Evolutionary conservation across 2,888 invertebrate genomes (phyloP).

Genomic region (Diaphora mendica): DNA sequence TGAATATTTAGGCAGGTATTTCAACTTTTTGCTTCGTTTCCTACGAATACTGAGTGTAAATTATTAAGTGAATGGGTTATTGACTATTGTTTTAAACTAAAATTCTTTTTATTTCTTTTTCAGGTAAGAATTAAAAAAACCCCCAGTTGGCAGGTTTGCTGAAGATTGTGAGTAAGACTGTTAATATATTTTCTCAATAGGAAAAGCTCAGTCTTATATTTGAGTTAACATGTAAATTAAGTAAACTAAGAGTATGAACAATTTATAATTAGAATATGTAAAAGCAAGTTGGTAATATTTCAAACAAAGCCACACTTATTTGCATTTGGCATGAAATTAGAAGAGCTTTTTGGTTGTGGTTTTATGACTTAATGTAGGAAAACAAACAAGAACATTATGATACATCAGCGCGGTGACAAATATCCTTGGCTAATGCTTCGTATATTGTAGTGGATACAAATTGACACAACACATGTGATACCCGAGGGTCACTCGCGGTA

Average conservation of each 20-base stretch:
- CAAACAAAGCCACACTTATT: neutral
- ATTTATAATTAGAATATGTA: no score
- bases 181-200: no score
- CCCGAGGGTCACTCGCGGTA: conserved; percentile 42
- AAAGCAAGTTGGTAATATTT: neutral
- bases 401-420: conserved; percentile 16
- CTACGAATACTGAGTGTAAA: conserved; percentile 33
- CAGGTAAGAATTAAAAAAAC: conserved; percentile 13
- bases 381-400: conserved; percentile 7
- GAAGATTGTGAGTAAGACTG: neutral
- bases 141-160: neutral
- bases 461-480: conserved; percentile 63
- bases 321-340: neutral
- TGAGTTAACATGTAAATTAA: no score
- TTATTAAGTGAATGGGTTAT: conserved; percentile 25
- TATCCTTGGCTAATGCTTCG: conserved; percentile 15
- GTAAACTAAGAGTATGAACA: no score
- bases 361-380: neutral
- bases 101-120: conserved; percentile 13
- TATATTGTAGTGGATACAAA: conserved; percentile 54
- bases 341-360: neutral
- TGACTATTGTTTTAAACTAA: conserved; percentile 7
- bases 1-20: conserved; percentile 44
- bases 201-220: no score
- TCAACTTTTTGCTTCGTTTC: conserved; percentile 26